Percentiles rank a stretch among this genome's conserved stretches.
These are phyloP conservation scores for Liasis olivaceus DNA, from an alignment of 2,797 vertebrate genomes.

Conservation along the genomic window DNA sequence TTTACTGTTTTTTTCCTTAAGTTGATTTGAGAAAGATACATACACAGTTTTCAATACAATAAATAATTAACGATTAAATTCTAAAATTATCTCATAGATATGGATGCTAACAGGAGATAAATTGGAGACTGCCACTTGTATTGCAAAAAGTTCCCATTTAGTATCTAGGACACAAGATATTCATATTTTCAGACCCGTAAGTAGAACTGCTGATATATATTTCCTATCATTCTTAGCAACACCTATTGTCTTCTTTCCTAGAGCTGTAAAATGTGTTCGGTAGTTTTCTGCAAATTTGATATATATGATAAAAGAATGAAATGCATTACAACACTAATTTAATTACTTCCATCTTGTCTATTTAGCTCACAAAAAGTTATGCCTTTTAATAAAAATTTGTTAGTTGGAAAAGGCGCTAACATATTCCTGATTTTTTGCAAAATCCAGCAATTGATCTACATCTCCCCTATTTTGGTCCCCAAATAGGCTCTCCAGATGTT, in stretches of 20 bases:
- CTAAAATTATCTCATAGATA: conserved; percentile 77
- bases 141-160: conserved; percentile 95
- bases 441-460: no score
- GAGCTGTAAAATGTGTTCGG: not conserved
- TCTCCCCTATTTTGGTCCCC: no score
- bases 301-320: not conserved
- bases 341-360: not conserved
- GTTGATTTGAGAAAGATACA: not conserved
- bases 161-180: conserved; percentile 84
- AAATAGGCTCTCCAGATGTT: no score
- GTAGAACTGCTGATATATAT: conserved; percentile 42
- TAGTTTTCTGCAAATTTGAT: not conserved
- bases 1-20: not conserved
- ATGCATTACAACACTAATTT: not conserved
- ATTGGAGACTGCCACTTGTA: conserved; percentile 95
- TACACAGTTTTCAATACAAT: not conserved
- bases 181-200: conserved; percentile 90
- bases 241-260: not conserved
- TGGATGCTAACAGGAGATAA: conserved; percentile 99
- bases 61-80: not conserved
- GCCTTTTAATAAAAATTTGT: no score
- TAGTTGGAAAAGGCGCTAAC: not conserved
- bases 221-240: not conserved
- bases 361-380: no score
- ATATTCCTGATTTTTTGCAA: not conserved